phyloP scores from a whole-genome alignment of 2,797 vertebrate genomes.

The Poecilia velifera region DNA sequence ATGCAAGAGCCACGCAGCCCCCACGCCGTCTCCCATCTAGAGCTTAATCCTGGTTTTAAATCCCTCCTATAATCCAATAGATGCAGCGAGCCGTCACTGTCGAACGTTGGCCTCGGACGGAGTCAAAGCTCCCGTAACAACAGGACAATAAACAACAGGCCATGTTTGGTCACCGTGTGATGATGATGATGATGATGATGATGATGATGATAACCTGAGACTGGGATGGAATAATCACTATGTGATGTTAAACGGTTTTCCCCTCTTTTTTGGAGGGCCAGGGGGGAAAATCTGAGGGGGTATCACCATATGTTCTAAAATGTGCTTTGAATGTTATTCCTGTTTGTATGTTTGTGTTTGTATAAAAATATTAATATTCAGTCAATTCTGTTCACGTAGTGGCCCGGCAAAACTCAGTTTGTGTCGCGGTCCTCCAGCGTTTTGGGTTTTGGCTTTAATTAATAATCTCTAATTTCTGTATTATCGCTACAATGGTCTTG shows the following conservation, averaged over 20 bases:
- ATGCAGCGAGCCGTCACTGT: conserved; percentile 83
- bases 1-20: conserved; percentile 57
- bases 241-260: conserved; percentile 8
- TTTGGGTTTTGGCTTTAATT: background rate
- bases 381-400: no score
- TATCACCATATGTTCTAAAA: background rate
- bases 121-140: conserved; percentile 44
- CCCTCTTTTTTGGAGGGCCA: no score
- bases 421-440: no score
- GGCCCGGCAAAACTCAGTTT: no score
- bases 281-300: background rate
- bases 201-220: conserved; percentile 38
- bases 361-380: no score
- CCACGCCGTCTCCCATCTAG: conserved; percentile 80
- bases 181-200: conserved; percentile 28
- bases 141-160: conserved; percentile 52
- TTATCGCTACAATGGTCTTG: background rate
- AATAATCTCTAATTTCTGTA: background rate
- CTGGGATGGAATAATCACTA: conserved; percentile 25
- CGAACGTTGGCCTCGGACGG: conserved; percentile 70
- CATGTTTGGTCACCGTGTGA: conserved; percentile 50
- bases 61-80: conserved; percentile 92
- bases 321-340: background rate
- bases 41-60: conserved; percentile 89
- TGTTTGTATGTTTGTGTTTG: no score